Conservation (phyloP, 2,113 vertebrate species). For the Lophochroa leadbeateri region DNA sequence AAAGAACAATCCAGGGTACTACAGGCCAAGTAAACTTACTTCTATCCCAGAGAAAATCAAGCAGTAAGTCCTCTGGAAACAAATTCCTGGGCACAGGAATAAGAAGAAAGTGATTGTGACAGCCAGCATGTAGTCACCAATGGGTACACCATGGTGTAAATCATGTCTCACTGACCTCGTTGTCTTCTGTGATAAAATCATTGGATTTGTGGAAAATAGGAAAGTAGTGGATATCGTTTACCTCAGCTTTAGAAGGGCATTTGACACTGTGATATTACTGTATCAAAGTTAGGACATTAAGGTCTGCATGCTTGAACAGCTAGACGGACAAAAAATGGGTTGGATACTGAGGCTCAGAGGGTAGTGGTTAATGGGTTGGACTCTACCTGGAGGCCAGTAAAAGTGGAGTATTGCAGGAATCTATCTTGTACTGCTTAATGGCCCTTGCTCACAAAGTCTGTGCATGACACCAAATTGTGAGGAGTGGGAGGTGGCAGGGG, state of each 20-base stretch:
- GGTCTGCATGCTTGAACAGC: background rate
- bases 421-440: background rate
- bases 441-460: background rate
- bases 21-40: background rate
- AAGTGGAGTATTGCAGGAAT: background rate
- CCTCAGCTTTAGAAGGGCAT: background rate
- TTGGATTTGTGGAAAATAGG: background rate
- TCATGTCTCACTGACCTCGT: background rate
- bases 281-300: background rate
- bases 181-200: background rate
- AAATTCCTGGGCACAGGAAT: background rate
- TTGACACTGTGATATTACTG: background rate
- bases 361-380: background rate
- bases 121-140: background rate
- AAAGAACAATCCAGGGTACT: background rate
- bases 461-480: background rate
- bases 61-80: background rate
- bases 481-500: background rate
- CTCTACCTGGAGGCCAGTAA: background rate
- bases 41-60: background rate
- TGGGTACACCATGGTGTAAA: background rate
- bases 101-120: background rate
- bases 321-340: background rate
- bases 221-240: background rate
- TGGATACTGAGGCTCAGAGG: background rate